Evolutionary conservation across 2,888 invertebrate genomes (phyloP), one percentile per base, ranked within the genome.

Genomic region (Tipula unca): DNA sequence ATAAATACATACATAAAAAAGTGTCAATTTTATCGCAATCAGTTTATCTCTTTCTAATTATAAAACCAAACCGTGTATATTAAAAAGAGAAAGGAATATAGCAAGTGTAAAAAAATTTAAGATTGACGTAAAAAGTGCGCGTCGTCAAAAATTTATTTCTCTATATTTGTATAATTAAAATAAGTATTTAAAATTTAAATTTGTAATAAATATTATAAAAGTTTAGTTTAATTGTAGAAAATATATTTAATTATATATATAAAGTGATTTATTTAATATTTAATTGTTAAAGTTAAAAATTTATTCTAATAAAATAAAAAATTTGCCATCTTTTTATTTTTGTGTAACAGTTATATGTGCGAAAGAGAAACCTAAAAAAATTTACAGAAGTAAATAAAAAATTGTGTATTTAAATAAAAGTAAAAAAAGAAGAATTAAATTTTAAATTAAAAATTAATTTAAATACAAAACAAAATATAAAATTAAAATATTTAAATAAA

Each of bases 121-220:
- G 32, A 83, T 35, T 83, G 83, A 83, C 83, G 83, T 83, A 83
- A 83, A 69, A 83, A 83, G 83, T 83, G 83, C 83, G 83, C 83
- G 83, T 83, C 83, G 83, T 83, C 83, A 83, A 83, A 82, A 17
- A 17, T 69, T 20, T 17, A 82, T 29, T 82, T 82, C 29, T 8
- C 2, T n/a, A 32, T n/a, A 32, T 83, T 83, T 83, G 35, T n/a
- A 32, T 83, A 32, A 83, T 32, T 83, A 10, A 13, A 32, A 83
- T 83, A 14, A 32, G 29, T 69, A 54, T 82, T 25, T 82, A 29
- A 29, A 25, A 48, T 39, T 10, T 69, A 69, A 69, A 69, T 25
- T 69, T 69, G 17, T 54, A 54, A 2, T 54, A 54, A 54, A 54
- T 54, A 54, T 54, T 54, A 54, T 54, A 69, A 69, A 69, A 69